Conservation (phyloP, 2,888 invertebrate species). For the Aphidoletes aphidimyza region DNA sequence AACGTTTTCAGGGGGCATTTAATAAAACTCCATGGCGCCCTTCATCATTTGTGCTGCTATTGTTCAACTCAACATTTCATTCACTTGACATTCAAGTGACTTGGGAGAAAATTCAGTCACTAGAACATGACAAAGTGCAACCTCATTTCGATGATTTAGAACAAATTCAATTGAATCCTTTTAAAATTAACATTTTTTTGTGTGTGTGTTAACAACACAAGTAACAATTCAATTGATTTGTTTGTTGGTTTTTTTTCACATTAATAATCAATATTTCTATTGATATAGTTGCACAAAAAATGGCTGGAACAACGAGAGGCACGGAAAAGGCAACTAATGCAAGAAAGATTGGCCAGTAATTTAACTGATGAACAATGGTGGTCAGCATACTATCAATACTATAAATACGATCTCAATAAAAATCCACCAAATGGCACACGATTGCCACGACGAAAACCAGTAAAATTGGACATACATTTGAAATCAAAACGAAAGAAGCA, state of each 20-base stretch:
- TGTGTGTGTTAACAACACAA: neutral
- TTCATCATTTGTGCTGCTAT: too few species aligned
- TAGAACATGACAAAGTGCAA: constrained; percentile 24
- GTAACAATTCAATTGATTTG: neutral
- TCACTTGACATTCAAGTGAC: too few species aligned
- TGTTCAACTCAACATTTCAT: too few species aligned
- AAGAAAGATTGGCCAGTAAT: neutral
- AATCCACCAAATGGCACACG: neutral
- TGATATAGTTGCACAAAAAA: constrained; percentile 64
- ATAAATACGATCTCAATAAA: constrained; percentile 20
- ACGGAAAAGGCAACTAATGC: constrained; percentile 58
- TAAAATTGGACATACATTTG: neutral
- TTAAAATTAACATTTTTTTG: neutral
- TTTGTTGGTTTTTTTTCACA: neutral
- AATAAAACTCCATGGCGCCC: too few species aligned
- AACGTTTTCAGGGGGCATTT: too few species aligned
- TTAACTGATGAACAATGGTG: neutral
- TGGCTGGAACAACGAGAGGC: constrained; percentile 64
- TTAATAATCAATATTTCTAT: neutral
- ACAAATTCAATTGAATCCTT: neutral
- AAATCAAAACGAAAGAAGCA: constrained; percentile 36
- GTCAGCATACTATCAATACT: neutral
- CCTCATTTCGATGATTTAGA: neutral
- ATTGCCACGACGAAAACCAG: neutral
- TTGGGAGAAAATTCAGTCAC: too few species aligned